Evolutionary conservation across 2,113 vertebrate genomes (phyloP), one percentile per base, ranked within the genome.

Genomic region (Tachysurus vachellii): DNA sequence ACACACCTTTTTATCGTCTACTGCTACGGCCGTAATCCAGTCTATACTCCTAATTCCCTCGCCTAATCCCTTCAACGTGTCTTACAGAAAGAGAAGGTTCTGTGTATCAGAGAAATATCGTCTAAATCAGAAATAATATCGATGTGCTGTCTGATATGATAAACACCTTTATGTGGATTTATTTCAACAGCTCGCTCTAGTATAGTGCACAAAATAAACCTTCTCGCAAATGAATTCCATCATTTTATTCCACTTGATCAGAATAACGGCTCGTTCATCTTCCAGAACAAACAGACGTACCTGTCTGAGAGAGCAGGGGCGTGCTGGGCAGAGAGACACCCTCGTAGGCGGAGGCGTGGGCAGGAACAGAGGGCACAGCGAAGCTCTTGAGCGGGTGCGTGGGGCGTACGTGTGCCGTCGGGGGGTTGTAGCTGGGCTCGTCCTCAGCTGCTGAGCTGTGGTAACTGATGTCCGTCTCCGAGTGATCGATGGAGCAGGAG

Each of bases 361-460:
- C 86, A 0, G 97, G 96, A 73, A 98, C 90, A 0, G 97, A 96
- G 0, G 97, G 97, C 91, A 99, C 97, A 0, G 97, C 98, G 0
- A 99, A 99, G 93, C 98, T 99, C 95, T 99, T 99, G 85, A 99
- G 92, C 0, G 98, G 97, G 93, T 99, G 98, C 0, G 98, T 96
- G 61, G 98, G 96, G 83, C 97, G 95, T 61, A 99, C 93, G 0
- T 98, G 98, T 50, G 97, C 97, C 0, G 95, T 97, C 31, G 91
- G 97, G 76, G 95, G 96, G 83, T 93, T 96, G 91, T 96, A 97
- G 90, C 95, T 95, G 0, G 96, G 91, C 47, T 99, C 98, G 83
- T 99, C 98, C 88, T 99, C 98, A 0, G 96, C 95, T 4, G 96
- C 94, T 9, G 94, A 96, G 83, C 96, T 95, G 91, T 98, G 93